A percentile compares a stretch with the other conserved stretches of the same genome.
Conservation (phyloP, 2,113 vertebrate species). For the Oceanodroma tethys region DNA sequence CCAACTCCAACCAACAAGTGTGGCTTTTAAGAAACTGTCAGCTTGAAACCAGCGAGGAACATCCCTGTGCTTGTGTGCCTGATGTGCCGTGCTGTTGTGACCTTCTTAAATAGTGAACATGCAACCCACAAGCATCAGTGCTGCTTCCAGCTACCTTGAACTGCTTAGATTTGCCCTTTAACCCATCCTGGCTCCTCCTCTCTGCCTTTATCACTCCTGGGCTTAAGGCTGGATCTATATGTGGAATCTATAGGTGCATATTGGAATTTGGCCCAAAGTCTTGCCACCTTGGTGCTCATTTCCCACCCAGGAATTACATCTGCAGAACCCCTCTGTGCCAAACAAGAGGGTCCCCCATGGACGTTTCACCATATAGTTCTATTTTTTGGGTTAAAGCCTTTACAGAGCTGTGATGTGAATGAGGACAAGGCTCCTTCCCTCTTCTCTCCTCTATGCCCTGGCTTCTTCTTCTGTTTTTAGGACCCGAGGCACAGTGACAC, state of each 20-base stretch:
- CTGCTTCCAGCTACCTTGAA: not conserved
- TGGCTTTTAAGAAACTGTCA: not conserved
- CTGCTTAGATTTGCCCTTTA: not conserved
- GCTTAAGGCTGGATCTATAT: not conserved
- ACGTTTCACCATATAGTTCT: not conserved
- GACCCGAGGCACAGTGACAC: not conserved
- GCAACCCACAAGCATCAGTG: not conserved
- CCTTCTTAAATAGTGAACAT: not conserved
- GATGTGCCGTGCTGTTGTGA: rapidly evolving
- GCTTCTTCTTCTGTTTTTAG: not conserved
- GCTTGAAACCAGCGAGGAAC: not conserved
- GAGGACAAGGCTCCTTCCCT: not conserved
- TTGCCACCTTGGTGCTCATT: not conserved
- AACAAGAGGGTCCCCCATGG: not conserved
- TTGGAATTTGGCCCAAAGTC: not conserved
- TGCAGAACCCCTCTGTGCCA: not conserved
- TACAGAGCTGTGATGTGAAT: not conserved
- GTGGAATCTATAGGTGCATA: not conserved
- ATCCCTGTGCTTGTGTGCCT: rapidly evolving
- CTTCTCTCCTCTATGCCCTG: not conserved
- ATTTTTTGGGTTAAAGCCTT: not conserved
- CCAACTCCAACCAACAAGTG: not conserved
- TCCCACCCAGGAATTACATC: not conserved
- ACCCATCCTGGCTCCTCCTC: not conserved
- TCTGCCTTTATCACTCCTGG: not conserved